Conservation (phyloP, 37 sponge, comb jelly and placozoan genomes). For the Ianthella basta region DNA sequence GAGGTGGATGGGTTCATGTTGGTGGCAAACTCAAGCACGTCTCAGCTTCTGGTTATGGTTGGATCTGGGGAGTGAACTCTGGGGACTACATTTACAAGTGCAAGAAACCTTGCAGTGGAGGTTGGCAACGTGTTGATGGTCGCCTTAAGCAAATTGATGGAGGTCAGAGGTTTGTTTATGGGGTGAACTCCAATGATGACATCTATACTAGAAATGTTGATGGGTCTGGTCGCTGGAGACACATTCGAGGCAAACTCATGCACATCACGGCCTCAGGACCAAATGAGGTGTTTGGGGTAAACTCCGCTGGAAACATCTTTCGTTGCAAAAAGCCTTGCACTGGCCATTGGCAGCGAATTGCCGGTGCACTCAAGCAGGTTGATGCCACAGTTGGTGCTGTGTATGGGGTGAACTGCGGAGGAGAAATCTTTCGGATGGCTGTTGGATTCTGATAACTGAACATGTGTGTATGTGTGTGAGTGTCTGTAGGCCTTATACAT, state of each 20-base stretch:
- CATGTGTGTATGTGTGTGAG: too few relatives aligned
- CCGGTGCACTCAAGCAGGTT: slow-evolving; percentile 21
- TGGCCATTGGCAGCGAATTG: slow-evolving; percentile 1
- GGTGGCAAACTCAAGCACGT: slow-evolving; percentile 42
- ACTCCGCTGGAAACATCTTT: neutral
- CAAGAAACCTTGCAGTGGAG: slow-evolving; percentile 66
- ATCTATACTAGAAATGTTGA: slow-evolving; percentile 32
- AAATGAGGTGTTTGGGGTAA: slow-evolving; percentile 20
- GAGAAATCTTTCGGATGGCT: too few relatives aligned
- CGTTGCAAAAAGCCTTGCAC: slow-evolving; percentile 14
- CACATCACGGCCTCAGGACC: slow-evolving; percentile 29
- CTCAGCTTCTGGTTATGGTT: slow-evolving; percentile 71
- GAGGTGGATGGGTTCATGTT: neutral
- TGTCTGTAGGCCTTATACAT: too few relatives aligned
- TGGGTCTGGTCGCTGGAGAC: slow-evolving; percentile 41
- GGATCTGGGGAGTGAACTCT: slow-evolving; percentile 61
- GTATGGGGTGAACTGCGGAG: too few relatives aligned
- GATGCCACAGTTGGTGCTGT: too few relatives aligned
- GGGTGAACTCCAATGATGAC: neutral
- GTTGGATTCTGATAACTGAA: too few relatives aligned
- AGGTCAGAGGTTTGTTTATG: neutral
- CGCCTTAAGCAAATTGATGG: slow-evolving; percentile 53
- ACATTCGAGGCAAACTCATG: slow-evolving; percentile 27
- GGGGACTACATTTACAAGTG: slow-evolving; percentile 60
- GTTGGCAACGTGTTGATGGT: slow-evolving; percentile 33